These are phyloP conservation scores for Oreotrochilus melanogaster DNA, from an alignment of 2,113 vertebrate genomes.

Conservation along the genomic window DNA sequence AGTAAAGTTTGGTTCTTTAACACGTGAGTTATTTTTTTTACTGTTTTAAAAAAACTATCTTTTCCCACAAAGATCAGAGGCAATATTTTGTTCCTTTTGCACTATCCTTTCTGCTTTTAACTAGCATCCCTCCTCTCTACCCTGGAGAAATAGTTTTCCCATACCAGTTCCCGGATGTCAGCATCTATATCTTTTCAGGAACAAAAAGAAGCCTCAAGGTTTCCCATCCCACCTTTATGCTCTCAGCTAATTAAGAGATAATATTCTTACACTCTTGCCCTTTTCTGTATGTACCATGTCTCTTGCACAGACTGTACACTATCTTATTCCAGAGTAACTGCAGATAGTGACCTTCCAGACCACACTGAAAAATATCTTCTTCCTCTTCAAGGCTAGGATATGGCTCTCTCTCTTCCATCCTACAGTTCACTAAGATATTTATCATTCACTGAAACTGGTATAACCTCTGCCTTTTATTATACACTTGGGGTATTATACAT, in stretches of 20 bases:
- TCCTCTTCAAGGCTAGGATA: background rate
- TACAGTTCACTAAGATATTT: background rate
- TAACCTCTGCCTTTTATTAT: background rate
- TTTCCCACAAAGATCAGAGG: background rate
- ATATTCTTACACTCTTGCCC: background rate
- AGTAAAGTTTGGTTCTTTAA: background rate
- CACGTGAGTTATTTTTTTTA: background rate
- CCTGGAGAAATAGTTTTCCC: background rate
- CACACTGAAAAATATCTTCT: background rate
- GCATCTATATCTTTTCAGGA: background rate
- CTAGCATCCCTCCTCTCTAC: background rate
- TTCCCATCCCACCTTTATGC: background rate
- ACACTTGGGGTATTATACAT: background rate
- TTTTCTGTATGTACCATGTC: background rate
- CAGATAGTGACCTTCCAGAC: background rate
- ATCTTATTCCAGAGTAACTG: background rate
- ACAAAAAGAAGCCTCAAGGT: background rate
- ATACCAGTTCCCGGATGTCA: background rate
- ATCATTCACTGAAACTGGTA: background rate
- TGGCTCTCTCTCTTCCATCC: background rate
- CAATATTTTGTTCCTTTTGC: background rate
- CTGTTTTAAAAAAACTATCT: background rate
- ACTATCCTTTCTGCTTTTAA: background rate
- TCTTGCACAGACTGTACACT: background rate
- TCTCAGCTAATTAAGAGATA: background rate